A percentile compares a stretch with the other conserved stretches of the same genome.
Evolutionary conservation across 2,888 invertebrate species (phyloP).

Genomic region (Coremacera marginata): DNA sequence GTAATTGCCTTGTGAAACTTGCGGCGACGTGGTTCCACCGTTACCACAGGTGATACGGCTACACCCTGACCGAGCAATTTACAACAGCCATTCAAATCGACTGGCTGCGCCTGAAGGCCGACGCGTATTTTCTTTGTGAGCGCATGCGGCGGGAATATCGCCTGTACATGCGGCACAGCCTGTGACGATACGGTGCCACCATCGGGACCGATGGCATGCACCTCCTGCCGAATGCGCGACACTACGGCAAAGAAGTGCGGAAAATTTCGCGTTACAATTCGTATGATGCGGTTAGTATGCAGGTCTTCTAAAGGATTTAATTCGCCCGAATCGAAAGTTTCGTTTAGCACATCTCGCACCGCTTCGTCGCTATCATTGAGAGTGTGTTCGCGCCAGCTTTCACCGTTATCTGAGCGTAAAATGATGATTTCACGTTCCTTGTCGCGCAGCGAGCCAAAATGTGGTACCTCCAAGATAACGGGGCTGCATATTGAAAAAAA

Average conservation of each 20-base stretch:
- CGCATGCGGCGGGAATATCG: slow-evolving; percentile 92
- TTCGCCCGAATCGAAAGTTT: slow-evolving; percentile 76
- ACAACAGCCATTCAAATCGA: slow-evolving; percentile 84
- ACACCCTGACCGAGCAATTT: slow-evolving; percentile 95
- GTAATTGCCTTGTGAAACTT: slow-evolving; percentile 99
- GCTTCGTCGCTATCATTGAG: slow-evolving; percentile 87
- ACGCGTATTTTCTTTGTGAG: slow-evolving; percentile 99
- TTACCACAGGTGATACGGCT: slow-evolving; percentile 97
- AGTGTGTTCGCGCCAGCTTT: slow-evolving; percentile 97
- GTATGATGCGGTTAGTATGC: slow-evolving; percentile 89
- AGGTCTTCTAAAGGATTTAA: slow-evolving; percentile 84
- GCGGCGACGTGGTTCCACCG: slow-evolving; percentile 95
- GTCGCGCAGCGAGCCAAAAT: slow-evolving; percentile 94
- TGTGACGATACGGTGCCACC: slow-evolving; percentile 97
- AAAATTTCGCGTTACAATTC: slow-evolving; percentile 96
- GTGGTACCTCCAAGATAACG: slow-evolving; percentile 95
- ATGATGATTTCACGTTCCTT: slow-evolving; percentile 97
- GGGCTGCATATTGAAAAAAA: slow-evolving; percentile 73
- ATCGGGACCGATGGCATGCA: slow-evolving; percentile 96
- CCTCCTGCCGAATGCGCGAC: slow-evolving; percentile 94
- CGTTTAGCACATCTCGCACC: slow-evolving; percentile 91
- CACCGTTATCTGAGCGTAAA: slow-evolving; percentile 96
- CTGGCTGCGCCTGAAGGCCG: slow-evolving; percentile 96
- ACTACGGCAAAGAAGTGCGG: slow-evolving; percentile 98
- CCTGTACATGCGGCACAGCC: slow-evolving; percentile 89